Evolutionary conservation across 2,797 vertebrate genomes (phyloP).

Genomic region (Tauraco hartlaubi): DNA sequence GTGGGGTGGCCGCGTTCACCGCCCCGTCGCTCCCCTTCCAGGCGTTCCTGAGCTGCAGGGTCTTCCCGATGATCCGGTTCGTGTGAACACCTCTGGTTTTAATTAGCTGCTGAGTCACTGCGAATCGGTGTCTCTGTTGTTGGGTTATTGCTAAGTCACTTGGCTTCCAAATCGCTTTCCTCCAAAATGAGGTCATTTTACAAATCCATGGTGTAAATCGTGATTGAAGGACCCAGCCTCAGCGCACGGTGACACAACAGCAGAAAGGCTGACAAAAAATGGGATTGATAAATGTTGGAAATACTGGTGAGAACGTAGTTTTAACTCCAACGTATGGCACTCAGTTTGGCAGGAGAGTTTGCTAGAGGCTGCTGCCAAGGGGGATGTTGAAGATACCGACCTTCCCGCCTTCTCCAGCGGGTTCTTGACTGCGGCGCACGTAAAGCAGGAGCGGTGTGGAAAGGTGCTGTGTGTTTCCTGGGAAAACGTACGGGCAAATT

Average conservation of each 20-base stretch:
- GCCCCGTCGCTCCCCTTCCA: background rate
- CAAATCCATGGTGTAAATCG: background rate
- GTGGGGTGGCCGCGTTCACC: fast-evolving
- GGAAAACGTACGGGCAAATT: fast-evolving
- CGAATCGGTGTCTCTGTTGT: background rate
- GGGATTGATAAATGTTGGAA: background rate
- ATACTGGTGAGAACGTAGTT: background rate
- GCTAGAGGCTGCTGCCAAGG: fast-evolving
- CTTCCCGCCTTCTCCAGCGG: fast-evolving
- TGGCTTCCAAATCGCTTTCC: background rate
- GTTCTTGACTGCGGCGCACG: fast-evolving
- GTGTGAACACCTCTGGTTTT: fast-evolving
- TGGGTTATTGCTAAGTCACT: background rate
- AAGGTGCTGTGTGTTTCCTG: fast-evolving
- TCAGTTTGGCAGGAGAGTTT: background rate
- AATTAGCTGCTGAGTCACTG: background rate
- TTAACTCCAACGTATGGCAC: background rate
- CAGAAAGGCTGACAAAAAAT: fast-evolving
- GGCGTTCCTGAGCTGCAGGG: background rate
- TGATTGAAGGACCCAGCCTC: background rate
- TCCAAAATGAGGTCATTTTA: background rate
- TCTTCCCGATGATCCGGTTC: background rate
- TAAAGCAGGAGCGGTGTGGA: background rate
- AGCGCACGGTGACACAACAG: fast-evolving
- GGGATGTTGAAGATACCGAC: no score